Base-by-base conservation (phyloP, 2,888 invertebrate species). In the Nycteola revayana region DNA sequence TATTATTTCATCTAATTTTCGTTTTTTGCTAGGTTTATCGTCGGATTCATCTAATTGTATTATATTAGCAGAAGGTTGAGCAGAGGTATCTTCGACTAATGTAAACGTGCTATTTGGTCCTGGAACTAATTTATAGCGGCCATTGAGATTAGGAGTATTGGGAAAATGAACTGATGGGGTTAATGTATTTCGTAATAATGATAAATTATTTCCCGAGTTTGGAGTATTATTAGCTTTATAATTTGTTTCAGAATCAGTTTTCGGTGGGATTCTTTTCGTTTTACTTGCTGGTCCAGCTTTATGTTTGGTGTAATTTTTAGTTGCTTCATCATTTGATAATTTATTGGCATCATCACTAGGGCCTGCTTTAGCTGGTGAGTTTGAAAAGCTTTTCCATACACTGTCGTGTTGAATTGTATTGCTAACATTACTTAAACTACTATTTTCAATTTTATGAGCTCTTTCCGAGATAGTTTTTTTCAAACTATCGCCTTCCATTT, bases 21-120 rank as follows among this genome's bases (percentile, higher is more conserved):
- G 36, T 18, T 49, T 42, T 32, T 39, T 55, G 11, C 41, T 11
- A 5, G 33, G n/a, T 32, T 56, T 53, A 28, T 39, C 44, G 6
- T 14, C 10, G 36, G 37, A 43, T 23, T 34, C 23, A n/a, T n/a
- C n/a, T n/a, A n/a, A n/a, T n/a, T n/a, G n/a, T n/a, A n/a, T n/a
- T n/a, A n/a, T n/a, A n/a, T n/a, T n/a, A 25, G 18, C 18, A 23
- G 32, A n/a, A 28, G 9, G 25, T 27, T 27, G 8, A 30, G 26
- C 8, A 25, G 41, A 25, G 7, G 36, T 5, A 28, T 82, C 82
- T 68, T 83, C 83, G 18, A 84, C 65, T 28, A 86, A 59, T 8
- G 75, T 75, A 33, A 79, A 83, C 10, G 78, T 76, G 46, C 85
- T 86, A 47, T 86, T 82, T 10, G 87, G 85, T 1, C 88, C 88